Percentiles rank a stretch among this genome's conserved stretches.
Conservation (phyloP, 2,797 vertebrate species). For the Paguma larvata region DNA sequence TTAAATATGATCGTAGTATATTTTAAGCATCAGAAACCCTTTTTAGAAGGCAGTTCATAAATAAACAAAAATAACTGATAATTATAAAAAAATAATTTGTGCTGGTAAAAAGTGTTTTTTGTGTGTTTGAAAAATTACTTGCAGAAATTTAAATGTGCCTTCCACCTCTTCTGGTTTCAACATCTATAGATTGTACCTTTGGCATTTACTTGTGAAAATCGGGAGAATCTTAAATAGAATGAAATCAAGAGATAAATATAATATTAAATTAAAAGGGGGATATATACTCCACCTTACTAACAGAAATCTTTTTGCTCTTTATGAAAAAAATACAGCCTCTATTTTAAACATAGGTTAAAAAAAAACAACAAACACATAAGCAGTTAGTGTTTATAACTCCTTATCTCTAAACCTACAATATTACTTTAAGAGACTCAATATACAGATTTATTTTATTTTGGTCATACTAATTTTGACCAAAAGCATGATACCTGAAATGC, state of each 20-base stretch:
- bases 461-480: background rate
- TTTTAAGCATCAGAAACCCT: slow-evolving; percentile 50
- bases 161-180: background rate
- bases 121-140: background rate
- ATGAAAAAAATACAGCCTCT: background rate
- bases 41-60: slow-evolving; percentile 3
- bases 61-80: background rate
- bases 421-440: background rate
- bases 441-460: slow-evolving; percentile 45
- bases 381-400: background rate
- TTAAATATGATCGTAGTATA: background rate
- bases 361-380: background rate
- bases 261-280: background rate
- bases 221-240: background rate
- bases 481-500: slow-evolving; percentile 1
- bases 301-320: slow-evolving; percentile 38
- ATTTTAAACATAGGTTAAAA: background rate
- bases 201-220: background rate
- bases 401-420: background rate
- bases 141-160: background rate
- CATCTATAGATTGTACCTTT: background rate
- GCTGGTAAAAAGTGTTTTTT: background rate
- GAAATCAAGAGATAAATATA: slow-evolving; percentile 15
- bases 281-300: background rate
- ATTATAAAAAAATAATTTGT: background rate